phyloP scores from a whole-genome alignment of 1,140 invertebrate genomes.

The Zaprionus gabonicus region DNA sequence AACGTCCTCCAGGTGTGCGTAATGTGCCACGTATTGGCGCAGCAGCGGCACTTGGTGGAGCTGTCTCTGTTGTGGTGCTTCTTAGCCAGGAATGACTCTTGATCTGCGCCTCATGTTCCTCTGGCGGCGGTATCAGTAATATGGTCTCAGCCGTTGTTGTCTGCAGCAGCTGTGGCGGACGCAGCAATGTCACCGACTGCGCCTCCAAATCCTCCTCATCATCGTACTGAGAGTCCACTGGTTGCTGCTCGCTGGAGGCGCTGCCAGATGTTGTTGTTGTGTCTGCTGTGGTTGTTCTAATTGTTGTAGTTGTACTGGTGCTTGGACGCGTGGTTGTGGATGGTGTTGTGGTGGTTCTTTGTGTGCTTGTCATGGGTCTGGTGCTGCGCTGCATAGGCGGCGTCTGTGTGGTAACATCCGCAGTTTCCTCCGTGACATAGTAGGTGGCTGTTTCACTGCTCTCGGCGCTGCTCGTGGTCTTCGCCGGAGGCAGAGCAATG shows the following conservation, averaged over 20 bases:
- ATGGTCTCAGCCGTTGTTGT: constrained; percentile 82
- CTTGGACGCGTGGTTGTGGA: constrained; percentile 16
- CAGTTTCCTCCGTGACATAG: constrained; percentile 66
- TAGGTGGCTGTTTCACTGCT: constrained; percentile 65
- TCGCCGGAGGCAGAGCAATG: constrained; percentile 20
- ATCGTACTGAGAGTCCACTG: constrained; percentile 58
- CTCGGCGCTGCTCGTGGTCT: constrained; percentile 20
- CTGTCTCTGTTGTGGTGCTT: constrained; percentile 42
- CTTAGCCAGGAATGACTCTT: constrained; percentile 74
- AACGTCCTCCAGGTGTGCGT: constrained; percentile 83
- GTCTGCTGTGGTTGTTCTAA: constrained; percentile 22
- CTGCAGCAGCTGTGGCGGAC: constrained; percentile 66
- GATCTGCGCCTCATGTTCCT: constrained; percentile 77
- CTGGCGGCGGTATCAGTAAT: constrained; percentile 76
- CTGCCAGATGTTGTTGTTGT: constrained; percentile 11
- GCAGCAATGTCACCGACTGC: constrained; percentile 68
- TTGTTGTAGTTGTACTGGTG: constrained; percentile 43
- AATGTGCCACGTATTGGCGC: constrained; percentile 23
- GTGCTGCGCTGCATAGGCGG: constrained; percentile 44
- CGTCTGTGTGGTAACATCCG: constrained; percentile 49
- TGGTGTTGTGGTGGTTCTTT: constrained; percentile 20
- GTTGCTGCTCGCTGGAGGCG: constrained; percentile 24
- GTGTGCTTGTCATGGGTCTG: constrained; percentile 18
- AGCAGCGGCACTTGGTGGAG: constrained; percentile 24
- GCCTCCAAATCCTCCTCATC: constrained; percentile 77